phyloP scores from a whole-genome alignment of 2,113 vertebrate species.

The Tragelaphus strepsiceros region DNA sequence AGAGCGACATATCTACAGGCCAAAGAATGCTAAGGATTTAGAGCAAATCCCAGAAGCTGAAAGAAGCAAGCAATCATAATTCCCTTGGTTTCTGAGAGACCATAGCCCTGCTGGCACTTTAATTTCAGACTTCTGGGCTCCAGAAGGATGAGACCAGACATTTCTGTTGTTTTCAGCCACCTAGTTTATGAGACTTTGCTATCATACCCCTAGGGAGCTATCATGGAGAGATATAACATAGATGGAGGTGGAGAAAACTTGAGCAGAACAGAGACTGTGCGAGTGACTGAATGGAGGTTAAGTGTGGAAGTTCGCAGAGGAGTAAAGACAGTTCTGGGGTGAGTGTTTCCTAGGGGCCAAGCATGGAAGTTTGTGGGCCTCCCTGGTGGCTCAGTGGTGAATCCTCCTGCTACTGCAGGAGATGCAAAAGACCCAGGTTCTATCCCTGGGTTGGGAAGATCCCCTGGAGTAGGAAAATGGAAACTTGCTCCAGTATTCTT shows the following conservation, averaged over 20 bases:
- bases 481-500: not conserved
- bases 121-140: not conserved
- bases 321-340: not conserved
- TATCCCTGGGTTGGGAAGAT: not conserved
- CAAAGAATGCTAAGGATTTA: not conserved
- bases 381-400: not conserved
- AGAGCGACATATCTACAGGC: fast-evolving
- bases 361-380: not conserved
- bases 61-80: not conserved
- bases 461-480: not conserved
- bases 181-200: not conserved
- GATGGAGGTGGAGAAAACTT: not conserved
- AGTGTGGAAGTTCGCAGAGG: not conserved
- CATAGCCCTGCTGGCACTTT: not conserved
- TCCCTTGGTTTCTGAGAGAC: not conserved
- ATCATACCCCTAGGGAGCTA: not conserved
- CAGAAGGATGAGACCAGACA: not conserved
- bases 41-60: not conserved
- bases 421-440: not conserved
- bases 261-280: not conserved
- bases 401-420: not conserved
- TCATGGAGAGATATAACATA: not conserved
- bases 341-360: not conserved
- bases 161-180: not conserved
- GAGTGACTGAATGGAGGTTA: not conserved